Conservation (phyloP, 2,797 vertebrate species). For the Notolabrus celidotus region DNA sequence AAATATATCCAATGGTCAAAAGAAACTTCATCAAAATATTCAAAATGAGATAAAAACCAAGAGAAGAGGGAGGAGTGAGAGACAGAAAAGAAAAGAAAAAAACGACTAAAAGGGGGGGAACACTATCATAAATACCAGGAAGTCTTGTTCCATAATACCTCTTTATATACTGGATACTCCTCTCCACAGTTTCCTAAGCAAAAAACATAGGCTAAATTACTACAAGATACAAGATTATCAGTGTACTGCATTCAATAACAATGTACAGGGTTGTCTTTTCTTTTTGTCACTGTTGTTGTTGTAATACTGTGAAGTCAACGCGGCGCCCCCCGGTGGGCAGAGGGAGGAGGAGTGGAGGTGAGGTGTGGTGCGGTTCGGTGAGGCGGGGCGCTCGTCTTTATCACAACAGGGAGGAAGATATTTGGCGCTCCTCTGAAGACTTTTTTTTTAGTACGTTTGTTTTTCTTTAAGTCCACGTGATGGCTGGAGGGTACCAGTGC, state of each 20-base stretch:
- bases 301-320: conserved; percentile 82
- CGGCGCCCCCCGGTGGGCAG: conserved; percentile 49
- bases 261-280: conserved; percentile 78
- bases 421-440: conserved; percentile 52
- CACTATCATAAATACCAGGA: conserved; percentile 82
- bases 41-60: conserved; percentile 75
- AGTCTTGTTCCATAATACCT: conserved; percentile 84
- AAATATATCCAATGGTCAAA: conserved; percentile 75
- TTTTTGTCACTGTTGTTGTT: conserved; percentile 48
- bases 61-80: conserved; percentile 55
- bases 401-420: conserved; percentile 63
- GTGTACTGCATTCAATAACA: conserved; percentile 86
- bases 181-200: conserved; percentile 77
- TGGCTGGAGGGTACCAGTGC: conserved; percentile 78
- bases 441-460: conserved; percentile 33
- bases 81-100: conserved; percentile 39
- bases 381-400: conserved; percentile 51
- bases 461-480: conserved; percentile 32
- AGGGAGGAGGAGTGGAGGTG: background rate
- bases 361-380: background rate
- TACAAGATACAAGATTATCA: conserved; percentile 87
- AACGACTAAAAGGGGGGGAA: conserved; percentile 51
- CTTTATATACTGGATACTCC: conserved; percentile 83
- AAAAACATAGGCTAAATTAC: conserved; percentile 83
- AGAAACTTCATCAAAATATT: conserved; percentile 77